Conservation (phyloP, 2,888 invertebrate species). For the Orthonevra nobilis region DNA sequence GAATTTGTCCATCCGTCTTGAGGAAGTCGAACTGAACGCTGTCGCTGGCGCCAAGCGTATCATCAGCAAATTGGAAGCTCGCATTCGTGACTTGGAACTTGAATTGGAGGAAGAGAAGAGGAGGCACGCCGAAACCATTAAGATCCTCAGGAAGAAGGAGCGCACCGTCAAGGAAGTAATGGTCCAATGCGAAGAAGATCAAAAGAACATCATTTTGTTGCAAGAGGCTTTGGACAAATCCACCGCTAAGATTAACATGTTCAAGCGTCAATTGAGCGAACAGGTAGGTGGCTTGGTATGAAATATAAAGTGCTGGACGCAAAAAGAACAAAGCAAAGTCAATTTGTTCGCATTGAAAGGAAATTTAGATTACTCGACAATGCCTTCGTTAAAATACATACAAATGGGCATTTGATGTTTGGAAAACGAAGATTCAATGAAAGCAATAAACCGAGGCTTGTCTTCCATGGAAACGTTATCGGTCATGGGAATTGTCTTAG, state of each 20-base stretch:
- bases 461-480: not conserved
- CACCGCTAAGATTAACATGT: slow-evolving; percentile 92
- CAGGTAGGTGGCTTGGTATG: slow-evolving; percentile 82
- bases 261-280: slow-evolving; percentile 97
- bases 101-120: slow-evolving; percentile 98
- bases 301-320: not conserved
- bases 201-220: slow-evolving; percentile 95
- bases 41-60: slow-evolving; percentile 97
- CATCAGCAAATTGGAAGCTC: slow-evolving; percentile 97
- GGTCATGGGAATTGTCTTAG: not conserved
- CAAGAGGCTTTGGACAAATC: slow-evolving; percentile 95
- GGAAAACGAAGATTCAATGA: no score
- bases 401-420: no score
- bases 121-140: slow-evolving; percentile 97
- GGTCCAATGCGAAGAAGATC: slow-evolving; percentile 97
- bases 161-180: slow-evolving; percentile 97
- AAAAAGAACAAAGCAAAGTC: slow-evolving; percentile 3
- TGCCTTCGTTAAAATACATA: no score
- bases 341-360: slow-evolving; percentile 18
- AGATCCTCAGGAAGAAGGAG: slow-evolving; percentile 99
- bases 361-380: slow-evolving; percentile 1
- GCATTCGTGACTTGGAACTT: slow-evolving; percentile 95
- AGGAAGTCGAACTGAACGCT: slow-evolving; percentile 98
- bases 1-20: slow-evolving; percentile 94
- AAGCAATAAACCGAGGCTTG: slow-evolving; percentile 1